Conservation (phyloP, 1,140 invertebrate genomes). For the Akabosia matsudoensis region DNA sequence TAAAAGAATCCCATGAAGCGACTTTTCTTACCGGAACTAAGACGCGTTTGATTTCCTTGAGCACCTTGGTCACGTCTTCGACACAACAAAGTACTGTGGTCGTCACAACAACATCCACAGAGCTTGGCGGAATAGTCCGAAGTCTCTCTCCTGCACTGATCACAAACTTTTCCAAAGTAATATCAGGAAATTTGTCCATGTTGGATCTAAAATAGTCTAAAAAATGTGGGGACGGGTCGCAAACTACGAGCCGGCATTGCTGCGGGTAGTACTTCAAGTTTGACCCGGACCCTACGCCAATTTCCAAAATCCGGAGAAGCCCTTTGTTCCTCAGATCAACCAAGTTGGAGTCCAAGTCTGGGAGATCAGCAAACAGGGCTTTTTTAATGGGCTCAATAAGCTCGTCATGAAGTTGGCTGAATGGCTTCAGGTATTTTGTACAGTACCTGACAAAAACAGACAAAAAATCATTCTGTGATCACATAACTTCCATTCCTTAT, state of each 20-base stretch:
- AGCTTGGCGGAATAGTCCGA: slow-evolving; percentile 41
- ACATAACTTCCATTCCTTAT: not conserved
- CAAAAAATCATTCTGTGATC: not conserved
- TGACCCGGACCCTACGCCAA: slow-evolving; percentile 45
- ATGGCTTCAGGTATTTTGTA: slow-evolving; percentile 27
- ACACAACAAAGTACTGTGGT: slow-evolving; percentile 50
- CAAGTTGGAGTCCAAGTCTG: slow-evolving; percentile 34
- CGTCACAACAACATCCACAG: slow-evolving; percentile 49
- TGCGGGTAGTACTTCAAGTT: slow-evolving; percentile 51
- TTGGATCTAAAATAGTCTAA: slow-evolving; percentile 46
- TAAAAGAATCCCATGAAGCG: not conserved
- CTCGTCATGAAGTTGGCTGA: slow-evolving; percentile 13
- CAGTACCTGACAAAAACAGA: slow-evolving; percentile 30
- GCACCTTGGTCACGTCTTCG: slow-evolving; percentile 39
- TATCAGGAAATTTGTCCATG: slow-evolving; percentile 45
- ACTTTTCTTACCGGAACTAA: slow-evolving; percentile 49
- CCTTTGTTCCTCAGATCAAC: slow-evolving; percentile 42
- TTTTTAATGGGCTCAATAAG: slow-evolving; percentile 30
- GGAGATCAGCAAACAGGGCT: slow-evolving; percentile 40
- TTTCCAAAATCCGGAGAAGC: slow-evolving; percentile 45
- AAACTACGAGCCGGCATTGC: slow-evolving; percentile 48
- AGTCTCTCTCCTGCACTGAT: slow-evolving; percentile 47
- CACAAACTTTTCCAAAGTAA: slow-evolving; percentile 48
- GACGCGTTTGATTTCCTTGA: slow-evolving; percentile 50
- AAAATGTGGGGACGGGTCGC: slow-evolving; percentile 50